Evolutionary conservation across 1,140 invertebrate species (phyloP).

Genomic region (Cydia strobilella): DNA sequence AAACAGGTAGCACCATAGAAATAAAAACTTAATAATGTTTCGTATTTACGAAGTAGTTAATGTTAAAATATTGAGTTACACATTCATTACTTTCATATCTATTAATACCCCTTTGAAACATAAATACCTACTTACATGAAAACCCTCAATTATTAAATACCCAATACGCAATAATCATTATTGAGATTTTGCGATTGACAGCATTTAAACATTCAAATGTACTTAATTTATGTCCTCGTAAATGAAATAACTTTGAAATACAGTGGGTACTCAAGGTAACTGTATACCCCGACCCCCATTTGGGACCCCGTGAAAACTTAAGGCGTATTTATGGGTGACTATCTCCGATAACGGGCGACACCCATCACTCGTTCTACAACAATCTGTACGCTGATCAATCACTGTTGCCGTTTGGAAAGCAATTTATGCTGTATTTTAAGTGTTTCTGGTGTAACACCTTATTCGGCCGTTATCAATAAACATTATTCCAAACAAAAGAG

Average conservation of each 20-base stretch:
- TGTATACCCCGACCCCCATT: background rate
- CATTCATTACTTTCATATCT: too few species aligned
- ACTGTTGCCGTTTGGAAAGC: background rate
- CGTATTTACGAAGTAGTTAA: too few species aligned
- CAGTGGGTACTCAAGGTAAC: background rate
- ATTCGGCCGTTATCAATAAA: too few species aligned
- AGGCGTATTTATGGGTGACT: slow-evolving; percentile 1
- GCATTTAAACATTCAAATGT: background rate
- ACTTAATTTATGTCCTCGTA: background rate
- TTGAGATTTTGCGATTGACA: slow-evolving; percentile 1
- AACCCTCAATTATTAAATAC: background rate
- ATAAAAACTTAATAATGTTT: too few species aligned
- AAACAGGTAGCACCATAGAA: too few species aligned
- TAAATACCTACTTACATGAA: background rate
- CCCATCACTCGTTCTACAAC: background rate
- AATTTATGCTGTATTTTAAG: slow-evolving; percentile 11
- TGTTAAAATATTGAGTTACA: too few species aligned
- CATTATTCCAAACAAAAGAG: too few species aligned
- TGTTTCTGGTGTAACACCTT: background rate
- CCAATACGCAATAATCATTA: background rate
- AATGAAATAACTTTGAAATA: background rate
- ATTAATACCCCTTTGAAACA: background rate
- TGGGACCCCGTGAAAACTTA: slow-evolving; percentile 24
- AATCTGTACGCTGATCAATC: slow-evolving; percentile 21
- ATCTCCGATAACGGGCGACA: slow-evolving; percentile 9